These are phyloP conservation scores for Agonopterix heracliana DNA, from an alignment of 2,888 invertebrate species.

Conservation along the genomic window DNA sequence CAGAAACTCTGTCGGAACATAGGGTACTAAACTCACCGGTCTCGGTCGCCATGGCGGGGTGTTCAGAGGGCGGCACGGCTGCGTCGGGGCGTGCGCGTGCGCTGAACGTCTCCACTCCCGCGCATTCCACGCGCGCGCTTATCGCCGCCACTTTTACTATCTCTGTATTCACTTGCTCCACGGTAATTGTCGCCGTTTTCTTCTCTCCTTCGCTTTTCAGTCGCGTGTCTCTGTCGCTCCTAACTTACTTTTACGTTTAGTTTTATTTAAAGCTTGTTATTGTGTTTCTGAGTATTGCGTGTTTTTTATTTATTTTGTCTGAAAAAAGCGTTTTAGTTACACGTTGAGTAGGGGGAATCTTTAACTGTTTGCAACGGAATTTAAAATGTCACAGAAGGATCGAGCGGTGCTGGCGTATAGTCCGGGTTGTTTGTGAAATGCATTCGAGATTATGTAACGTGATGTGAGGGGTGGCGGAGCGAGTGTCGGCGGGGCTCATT, in stretches of 20 bases:
- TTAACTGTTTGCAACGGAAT: neutral
- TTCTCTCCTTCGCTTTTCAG: neutral
- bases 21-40: constrained; percentile 49
- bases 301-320: constrained; percentile 36
- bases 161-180: neutral
- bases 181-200: neutral
- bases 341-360: neutral
- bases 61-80: constrained; percentile 71
- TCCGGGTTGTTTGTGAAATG: constrained; percentile 11
- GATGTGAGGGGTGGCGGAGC: constrained; percentile 21
- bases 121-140: constrained; percentile 67
- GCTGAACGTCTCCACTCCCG: constrained; percentile 56
- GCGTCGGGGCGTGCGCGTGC: constrained; percentile 66
- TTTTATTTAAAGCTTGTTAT: constrained; percentile 37
- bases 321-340: constrained; percentile 21
- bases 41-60: constrained; percentile 72
- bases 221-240: neutral
- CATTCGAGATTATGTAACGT: constrained; percentile 17
- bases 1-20: too few species aligned
- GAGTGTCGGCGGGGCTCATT: neutral
- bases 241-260: constrained; percentile 5
- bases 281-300: constrained; percentile 32
- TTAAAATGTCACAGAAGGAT: neutral
- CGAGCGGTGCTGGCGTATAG: constrained; percentile 23
- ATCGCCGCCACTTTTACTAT: constrained; percentile 42